Evolutionary conservation across 37 sponge, comb jelly and placozoan genomes (phyloP), one percentile per base, ranked within the genome.

Genomic region (Tethya wilhelma): DNA sequence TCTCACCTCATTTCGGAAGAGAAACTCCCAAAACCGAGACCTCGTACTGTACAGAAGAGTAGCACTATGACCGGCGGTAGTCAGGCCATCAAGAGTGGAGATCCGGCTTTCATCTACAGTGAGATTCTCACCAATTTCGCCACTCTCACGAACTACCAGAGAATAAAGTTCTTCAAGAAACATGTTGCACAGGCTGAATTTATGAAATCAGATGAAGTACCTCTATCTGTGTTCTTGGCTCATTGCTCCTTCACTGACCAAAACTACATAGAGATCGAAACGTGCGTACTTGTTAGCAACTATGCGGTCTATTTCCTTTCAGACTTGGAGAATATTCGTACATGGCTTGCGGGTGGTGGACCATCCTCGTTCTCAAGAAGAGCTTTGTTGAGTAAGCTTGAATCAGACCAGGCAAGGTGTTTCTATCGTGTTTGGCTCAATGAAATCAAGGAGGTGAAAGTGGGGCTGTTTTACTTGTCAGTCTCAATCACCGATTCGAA

Each of bases 291-390:
- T 19, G 59, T 41, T 32, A 89, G 89, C 41, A 82, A 78, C 57
- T 82, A 82, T 64, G 89, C 83, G 26, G 8, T 89, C 32, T 89
- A 89, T 63, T 25, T 89, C 0, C 74, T 89, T 23, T 71, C 89
- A 2, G 83, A 82, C 46, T 30, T 71, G 2, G 73, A 89, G 4
- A 59, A 69, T 34, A 82, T 89, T 19, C 71, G 64, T 0, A 31
- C 20, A 17, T 89, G 89, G 89, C 22, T 82, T 53, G 83, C 77
- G 25, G 78, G 34, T 26, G 79, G 83, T n/a, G 89, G 89, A 1
- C 57, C 53, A 1, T 71, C 67, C 36, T 82, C 89, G 0, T 82
- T 82, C 53, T 55, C 64, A 26, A 71, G 74, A 1, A 70, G 67
- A 59, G 82, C 66, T 8, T 75, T 80, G 23, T 56, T 72, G 30